Conservation (phyloP, 1,140 invertebrate genomes). For the Spodoptera litura region DNA sequence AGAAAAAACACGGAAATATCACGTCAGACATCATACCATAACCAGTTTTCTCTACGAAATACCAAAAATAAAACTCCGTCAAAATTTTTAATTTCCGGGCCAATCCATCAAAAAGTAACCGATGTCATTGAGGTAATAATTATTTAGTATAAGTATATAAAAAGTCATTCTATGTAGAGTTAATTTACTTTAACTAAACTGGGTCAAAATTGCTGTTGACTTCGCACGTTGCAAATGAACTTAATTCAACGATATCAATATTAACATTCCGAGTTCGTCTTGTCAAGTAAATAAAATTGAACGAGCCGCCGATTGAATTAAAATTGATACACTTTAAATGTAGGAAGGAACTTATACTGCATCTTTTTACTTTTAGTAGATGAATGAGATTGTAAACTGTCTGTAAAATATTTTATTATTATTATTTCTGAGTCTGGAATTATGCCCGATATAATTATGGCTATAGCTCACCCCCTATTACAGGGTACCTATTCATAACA, state of each 20-base stretch:
- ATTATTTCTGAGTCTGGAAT: too few relatives aligned
- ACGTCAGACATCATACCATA: neutral
- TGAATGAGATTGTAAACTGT: too few relatives aligned
- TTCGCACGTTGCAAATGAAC: conserved; percentile 17
- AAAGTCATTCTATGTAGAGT: conserved; percentile 8
- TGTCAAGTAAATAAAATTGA: conserved; percentile 9
- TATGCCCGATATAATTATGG: too few relatives aligned
- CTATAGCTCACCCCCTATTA: too few relatives aligned
- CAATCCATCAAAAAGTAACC: neutral
- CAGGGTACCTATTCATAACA: too few relatives aligned
- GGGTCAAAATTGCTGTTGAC: neutral
- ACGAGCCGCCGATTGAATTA: too few relatives aligned
- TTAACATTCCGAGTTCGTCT: conserved; percentile 17
- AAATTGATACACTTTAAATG: neutral
- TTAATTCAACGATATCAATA: neutral
- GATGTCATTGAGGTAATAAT: conserved; percentile 14
- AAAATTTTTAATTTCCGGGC: conserved; percentile 3
- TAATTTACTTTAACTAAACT: conserved; percentile 15
- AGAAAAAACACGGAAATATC: neutral
- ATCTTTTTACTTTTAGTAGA: too few relatives aligned
- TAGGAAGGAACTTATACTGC: too few relatives aligned
- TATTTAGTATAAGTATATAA: conserved; percentile 5
- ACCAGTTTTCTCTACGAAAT: neutral
- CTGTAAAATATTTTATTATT: too few relatives aligned
- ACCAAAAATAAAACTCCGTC: neutral